Conservation (phyloP, 2,888 invertebrate genomes). For the Chymomyza amoena region DNA sequence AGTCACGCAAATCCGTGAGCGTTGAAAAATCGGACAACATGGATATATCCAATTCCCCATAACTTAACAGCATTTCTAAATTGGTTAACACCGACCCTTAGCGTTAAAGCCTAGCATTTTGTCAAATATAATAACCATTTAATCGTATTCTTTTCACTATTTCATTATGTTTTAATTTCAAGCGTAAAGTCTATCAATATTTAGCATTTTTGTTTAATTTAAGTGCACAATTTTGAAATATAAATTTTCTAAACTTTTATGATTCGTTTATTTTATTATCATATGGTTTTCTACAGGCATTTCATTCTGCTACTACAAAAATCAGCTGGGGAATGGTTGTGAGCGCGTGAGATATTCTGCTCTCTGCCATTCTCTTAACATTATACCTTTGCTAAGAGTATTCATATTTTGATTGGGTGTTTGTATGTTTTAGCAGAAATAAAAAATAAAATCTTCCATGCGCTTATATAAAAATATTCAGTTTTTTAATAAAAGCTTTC, state of each 20-base stretch:
- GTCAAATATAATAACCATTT: not conserved
- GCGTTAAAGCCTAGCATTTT: not conserved
- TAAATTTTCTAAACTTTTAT: not conserved
- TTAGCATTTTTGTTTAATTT: constrained; percentile 8
- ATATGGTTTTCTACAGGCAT: not conserved
- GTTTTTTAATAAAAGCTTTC: too few species aligned
- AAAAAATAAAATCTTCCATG: too few species aligned
- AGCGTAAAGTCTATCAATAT: constrained; percentile 12
- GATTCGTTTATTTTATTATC: not conserved
- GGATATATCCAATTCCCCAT: constrained; percentile 90
- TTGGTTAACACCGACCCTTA: not conserved
- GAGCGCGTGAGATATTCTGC: too few species aligned
- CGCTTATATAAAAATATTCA: too few species aligned
- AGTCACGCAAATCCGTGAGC: constrained; percentile 80
- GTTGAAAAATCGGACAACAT: constrained; percentile 84
- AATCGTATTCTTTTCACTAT: not conserved
- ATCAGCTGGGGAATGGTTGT: not conserved
- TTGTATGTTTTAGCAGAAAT: too few species aligned
- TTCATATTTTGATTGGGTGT: too few species aligned
- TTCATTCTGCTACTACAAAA: not conserved
- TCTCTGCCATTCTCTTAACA: too few species aligned
- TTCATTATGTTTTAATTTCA: not conserved
- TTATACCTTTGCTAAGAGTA: too few species aligned
- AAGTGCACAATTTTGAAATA: not conserved
- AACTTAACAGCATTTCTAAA: constrained; percentile 49